Evolutionary conservation across 2,888 invertebrate species (phyloP).

Genomic region (Neoascia interrupta): DNA sequence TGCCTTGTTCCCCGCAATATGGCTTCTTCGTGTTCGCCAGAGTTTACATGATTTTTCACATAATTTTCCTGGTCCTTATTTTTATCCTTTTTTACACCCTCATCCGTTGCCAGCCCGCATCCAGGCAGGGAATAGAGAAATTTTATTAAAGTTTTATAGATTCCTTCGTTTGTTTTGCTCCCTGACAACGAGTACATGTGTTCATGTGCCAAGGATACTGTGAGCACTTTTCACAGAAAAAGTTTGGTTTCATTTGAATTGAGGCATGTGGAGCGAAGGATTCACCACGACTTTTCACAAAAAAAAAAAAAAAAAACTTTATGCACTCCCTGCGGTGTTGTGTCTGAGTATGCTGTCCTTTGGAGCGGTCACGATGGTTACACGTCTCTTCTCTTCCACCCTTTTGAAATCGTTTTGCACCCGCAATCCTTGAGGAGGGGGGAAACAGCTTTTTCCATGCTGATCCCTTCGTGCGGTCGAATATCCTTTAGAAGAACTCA

Average conservation of each 20-base stretch:
- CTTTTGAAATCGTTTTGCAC: slow-evolving; percentile 35
- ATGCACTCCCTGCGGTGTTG: not conserved
- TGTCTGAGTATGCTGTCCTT: not conserved
- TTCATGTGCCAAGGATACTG: slow-evolving; percentile 33
- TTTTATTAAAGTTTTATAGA: slow-evolving; percentile 51
- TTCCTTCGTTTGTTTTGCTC: not conserved
- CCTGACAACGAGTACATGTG: slow-evolving; percentile 27
- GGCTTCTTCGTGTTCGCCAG: not conserved
- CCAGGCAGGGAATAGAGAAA: no score
- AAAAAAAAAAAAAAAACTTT: no score
- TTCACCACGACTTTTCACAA: slow-evolving; percentile 26
- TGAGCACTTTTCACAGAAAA: slow-evolving; percentile 4
- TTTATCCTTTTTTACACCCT: not conserved
- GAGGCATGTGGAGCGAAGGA: slow-evolving; percentile 5
- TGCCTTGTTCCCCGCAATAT: not conserved
- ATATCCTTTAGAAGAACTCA: slow-evolving; percentile 15
- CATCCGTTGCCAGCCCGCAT: not conserved
- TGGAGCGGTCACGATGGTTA: slow-evolving; percentile 21
- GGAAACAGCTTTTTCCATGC: no score
- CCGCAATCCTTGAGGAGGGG: slow-evolving; percentile 28
- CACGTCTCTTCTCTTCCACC: not conserved
- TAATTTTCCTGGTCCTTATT: slow-evolving; percentile 5
- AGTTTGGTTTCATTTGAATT: slow-evolving; percentile 40
- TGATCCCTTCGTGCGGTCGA: slow-evolving; percentile 4
- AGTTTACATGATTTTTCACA: slow-evolving; percentile 4